Evolutionary conservation across 2,888 invertebrate species (phyloP), one percentile per base, ranked within the genome.

Genomic region (Andrena trimmerana): DNA sequence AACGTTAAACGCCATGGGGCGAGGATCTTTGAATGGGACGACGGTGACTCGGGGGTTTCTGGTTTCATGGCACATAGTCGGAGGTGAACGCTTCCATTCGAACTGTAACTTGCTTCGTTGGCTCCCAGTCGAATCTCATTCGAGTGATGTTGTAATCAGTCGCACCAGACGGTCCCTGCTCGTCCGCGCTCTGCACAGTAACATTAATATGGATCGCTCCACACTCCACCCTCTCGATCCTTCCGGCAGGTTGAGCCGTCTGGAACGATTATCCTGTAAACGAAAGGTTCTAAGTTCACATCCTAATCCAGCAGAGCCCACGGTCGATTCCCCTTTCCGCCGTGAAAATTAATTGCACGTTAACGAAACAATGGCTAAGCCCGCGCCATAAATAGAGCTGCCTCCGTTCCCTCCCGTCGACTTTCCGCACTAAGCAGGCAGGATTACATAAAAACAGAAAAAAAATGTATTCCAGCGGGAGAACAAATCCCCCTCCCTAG

Each of bases 311-410:
- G 33, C 60, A 13, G n/a, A 62, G 8, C 62, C 33, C 33, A 62
- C 57, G 57, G 57, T 24, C 57, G 57, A 62, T 36, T 20, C 33
- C 62, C 33, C n/a, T 16, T 36, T 63, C 42, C 13, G 0, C 31
- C 63, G 24, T 20, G 36, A 24, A 24, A 42, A 42, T 63, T 63
- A 63, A 63, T 63, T 42, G 24, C 42, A 24, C 24, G 63, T 42
- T 63, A 63, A 63, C 42, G 63, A 63, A 42, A 63, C 63, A 36
- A 63, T 63, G 63, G 63, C 33, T 2, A 24, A 42, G 42, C 33
- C 33, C 33, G 0, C 20, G 63, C 63, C 24, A 27, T 63, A 63
- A 63, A 63, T 42, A 63, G 63, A 63, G 36, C 42, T 16, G 20
- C 33, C 36, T 24, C 42, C 20, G 63, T 24, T 59, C 16, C 6